Conservation (phyloP, 2,797 vertebrate genomes). For the Eupleurogrammus muticus region DNA sequence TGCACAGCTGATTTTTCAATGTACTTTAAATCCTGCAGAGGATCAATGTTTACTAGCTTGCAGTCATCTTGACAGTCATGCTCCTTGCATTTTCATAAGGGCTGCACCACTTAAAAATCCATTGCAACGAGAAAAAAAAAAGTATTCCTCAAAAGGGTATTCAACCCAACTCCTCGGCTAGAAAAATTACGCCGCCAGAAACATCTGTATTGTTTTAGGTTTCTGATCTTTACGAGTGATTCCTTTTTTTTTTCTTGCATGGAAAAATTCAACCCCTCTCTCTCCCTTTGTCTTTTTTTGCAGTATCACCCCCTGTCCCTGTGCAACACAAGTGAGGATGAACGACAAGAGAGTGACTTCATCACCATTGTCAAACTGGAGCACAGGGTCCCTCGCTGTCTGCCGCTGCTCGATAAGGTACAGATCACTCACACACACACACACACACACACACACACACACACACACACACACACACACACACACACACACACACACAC, state of each 20-base stretch:
- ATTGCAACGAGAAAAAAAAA: background rate
- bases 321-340: conserved; percentile 98
- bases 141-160: background rate
- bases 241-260: background rate
- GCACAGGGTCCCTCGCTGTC: conserved; percentile 89
- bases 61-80: background rate
- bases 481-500: conserved; percentile 9
- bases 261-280: background rate
- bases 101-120: background rate
- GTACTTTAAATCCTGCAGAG: too few relatives aligned
- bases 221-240: background rate
- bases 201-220: background rate
- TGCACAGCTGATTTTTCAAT: too few relatives aligned
- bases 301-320: conserved; percentile 97
- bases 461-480: conserved; percentile 11
- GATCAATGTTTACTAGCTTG: too few relatives aligned
- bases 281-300: conserved; percentile 8
- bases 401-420: conserved; percentile 94
- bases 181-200: background rate
- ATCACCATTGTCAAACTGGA: conserved; percentile 98
- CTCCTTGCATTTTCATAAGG: background rate
- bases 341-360: conserved; percentile 90
- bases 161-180: background rate
- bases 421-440: conserved; percentile 5
- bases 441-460: conserved; percentile 13